Percentiles rank a stretch among this genome's conserved stretches.
These are phyloP conservation scores for Odocoileus hemionus DNA, from an alignment of 2,113 vertebrate species.

Conservation along the genomic window DNA sequence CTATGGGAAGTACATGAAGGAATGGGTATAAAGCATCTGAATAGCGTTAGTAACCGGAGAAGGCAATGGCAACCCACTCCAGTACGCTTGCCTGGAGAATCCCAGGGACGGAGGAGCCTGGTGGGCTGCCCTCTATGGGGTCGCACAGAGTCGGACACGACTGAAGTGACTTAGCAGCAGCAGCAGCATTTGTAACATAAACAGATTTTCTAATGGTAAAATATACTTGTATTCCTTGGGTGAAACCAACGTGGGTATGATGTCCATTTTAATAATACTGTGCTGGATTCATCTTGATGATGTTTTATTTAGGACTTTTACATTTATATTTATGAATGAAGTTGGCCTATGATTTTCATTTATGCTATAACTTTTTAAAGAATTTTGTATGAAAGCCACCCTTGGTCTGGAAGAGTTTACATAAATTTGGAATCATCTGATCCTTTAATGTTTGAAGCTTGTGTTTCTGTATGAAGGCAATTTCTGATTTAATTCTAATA, in stretches of 20 bases:
- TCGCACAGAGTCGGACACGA: too few species aligned
- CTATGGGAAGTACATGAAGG: not conserved
- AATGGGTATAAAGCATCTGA: not conserved
- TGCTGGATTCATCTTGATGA: not conserved
- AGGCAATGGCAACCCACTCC: too few species aligned
- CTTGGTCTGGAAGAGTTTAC: not conserved
- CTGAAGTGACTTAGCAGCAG: too few species aligned
- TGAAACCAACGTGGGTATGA: not conserved
- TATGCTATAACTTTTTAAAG: not conserved
- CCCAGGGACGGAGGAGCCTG: too few species aligned
- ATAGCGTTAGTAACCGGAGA: not conserved
- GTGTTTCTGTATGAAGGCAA: not conserved
- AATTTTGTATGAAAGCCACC: not conserved
- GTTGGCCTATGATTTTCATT: not conserved
- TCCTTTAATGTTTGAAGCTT: not conserved
- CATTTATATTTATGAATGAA: not conserved
- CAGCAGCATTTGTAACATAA: too few species aligned
- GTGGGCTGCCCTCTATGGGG: too few species aligned
- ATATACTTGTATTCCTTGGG: not conserved
- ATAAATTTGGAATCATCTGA: not conserved
- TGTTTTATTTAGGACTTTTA: not conserved
- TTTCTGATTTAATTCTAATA: not conserved
- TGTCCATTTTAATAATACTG: not conserved
- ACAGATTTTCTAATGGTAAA: not conserved
- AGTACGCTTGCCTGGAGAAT: too few species aligned